Base-by-base conservation (phyloP, 1,140 invertebrate genomes). In the Bradysia coprophila region DNA sequence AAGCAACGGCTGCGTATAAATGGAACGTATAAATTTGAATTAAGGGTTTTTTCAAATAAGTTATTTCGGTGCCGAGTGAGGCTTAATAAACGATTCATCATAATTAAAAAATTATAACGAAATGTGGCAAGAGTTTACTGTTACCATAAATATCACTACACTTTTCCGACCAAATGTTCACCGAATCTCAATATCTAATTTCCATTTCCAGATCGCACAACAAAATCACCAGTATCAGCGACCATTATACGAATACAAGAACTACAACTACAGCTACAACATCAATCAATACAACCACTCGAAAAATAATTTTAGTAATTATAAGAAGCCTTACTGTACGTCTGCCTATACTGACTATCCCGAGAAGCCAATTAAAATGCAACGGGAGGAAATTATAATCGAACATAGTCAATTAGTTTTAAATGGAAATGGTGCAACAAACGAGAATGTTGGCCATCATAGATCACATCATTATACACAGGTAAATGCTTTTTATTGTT, bases 381-480 rank as follows among this genome's bases (percentile, higher is more conserved):
- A 39, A 39, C 19, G 38, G 8, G 38, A 21, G 21, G 38, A 39
- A 39, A 16, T 39, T 2, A 22, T 39, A 6, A 39, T 39, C 20
- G 38, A 39, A 39, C 38, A 39, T 21, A 39, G 20, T 23, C 38
- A 39, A 39, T 39, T 39, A 39, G 38, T 39, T n/a, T n/a, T 39
- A 21, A 23, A 39, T 39, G 21, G 19, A 4, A 23, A 39, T 39
- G 19, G 19, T 4, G 21, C n/a, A 10, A 11, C 16, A 16, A 38
- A 38, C 21, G 36, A 38, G n/a, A 38, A 38, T 20, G 18, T 16
- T 5, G 18, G 18, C 21, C 11, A 6, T 10, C 36, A 38, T 19
- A n/a, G 36, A 38, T 4, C 9, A n/a, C n/a, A 39, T 21, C 38
- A 39, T 21, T 39, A 22, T 23, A 39, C 38, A 11, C 38, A 39